Evolutionary conservation across 2,113 vertebrate genomes (phyloP).

Genomic region (Thomomys bottae): DNA sequence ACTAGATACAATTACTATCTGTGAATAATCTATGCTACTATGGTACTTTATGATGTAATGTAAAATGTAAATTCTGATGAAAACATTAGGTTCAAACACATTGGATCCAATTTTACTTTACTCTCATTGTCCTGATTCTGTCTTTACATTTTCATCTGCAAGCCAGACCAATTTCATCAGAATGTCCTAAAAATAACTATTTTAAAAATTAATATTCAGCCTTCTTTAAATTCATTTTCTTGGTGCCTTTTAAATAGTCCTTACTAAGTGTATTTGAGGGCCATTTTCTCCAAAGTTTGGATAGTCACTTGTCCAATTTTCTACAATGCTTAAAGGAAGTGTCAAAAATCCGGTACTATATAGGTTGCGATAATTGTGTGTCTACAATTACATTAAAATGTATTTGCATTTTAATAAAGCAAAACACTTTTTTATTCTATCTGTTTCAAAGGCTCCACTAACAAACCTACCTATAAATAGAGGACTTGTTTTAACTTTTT

Average conservation of each 20-base stretch:
- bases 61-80: background rate
- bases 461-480: background rate
- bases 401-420: background rate
- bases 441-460: background rate
- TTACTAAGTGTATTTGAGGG: background rate
- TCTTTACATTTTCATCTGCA: background rate
- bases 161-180: background rate
- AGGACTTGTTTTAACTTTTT: background rate
- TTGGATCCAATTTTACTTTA: slow-evolving; percentile 1
- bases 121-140: background rate
- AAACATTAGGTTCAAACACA: background rate
- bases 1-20: background rate
- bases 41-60: slow-evolving; percentile 16
- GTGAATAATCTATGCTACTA: background rate
- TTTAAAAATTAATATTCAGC: slow-evolving; percentile 15
- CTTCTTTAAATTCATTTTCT: background rate
- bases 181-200: slow-evolving; percentile 17
- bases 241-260: background rate
- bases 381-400: background rate
- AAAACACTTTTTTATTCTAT: background rate
- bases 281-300: background rate
- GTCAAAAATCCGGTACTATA: background rate
- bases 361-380: background rate
- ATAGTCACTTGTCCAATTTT: background rate
- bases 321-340: background rate